Evolutionary conservation across 2,888 invertebrate genomes (phyloP).

Genomic region (Nephrotoma appendiculata): DNA sequence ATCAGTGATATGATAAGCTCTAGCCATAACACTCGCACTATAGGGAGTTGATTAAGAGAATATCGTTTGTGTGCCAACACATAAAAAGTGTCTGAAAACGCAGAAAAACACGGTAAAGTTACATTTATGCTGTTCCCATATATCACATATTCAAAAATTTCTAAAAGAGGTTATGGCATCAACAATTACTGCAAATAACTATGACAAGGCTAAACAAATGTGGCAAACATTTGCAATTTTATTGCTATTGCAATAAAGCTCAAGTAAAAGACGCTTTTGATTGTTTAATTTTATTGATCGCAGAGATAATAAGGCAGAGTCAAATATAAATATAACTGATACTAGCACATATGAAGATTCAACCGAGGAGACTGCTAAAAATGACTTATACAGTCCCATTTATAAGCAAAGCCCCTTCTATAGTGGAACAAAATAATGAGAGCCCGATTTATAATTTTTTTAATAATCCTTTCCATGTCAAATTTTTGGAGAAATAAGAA

Average conservation of each 20-base stretch:
- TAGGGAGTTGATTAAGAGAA: not conserved
- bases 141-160: not conserved
- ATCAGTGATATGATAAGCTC: not conserved
- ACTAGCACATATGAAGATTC: not conserved
- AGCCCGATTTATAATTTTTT: too few species aligned
- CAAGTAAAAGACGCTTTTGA: not conserved
- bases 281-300: not conserved
- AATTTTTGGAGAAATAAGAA: not conserved
- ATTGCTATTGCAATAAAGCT: not conserved
- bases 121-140: not conserved
- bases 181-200: not conserved
- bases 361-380: not conserved
- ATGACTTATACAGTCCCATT: too few species aligned
- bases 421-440: too few species aligned
- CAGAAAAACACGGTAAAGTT: not conserved
- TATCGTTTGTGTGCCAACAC: not conserved
- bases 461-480: too few species aligned
- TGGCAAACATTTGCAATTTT: not conserved
- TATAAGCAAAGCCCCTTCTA: too few species aligned
- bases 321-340: not conserved
- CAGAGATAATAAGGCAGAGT: too few species aligned
- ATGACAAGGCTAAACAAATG: not conserved
- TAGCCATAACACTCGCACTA: not conserved
- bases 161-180: not conserved
- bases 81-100: not conserved